These are phyloP conservation scores for Himantopus leucocephalus DNA, from an alignment of 2,113 vertebrate species.

Conservation along the genomic window DNA sequence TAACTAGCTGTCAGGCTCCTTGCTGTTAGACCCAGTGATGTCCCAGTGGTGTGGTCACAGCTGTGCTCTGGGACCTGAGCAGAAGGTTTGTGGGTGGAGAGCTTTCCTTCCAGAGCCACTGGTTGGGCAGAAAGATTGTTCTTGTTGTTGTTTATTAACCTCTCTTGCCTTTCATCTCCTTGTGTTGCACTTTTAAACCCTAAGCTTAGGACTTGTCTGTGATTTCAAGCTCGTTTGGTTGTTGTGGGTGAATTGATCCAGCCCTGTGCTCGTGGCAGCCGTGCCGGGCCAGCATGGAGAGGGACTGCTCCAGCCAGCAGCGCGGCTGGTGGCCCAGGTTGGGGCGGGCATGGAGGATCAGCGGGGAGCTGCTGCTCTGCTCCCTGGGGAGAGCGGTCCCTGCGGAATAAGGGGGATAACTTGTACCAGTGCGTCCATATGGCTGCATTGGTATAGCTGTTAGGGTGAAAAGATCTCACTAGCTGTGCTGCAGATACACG, in stretches of 20 bases:
- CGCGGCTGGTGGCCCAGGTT: not conserved
- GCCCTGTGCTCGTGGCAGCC: accelerated
- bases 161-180: not conserved
- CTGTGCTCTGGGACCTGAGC: not conserved
- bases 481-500: not conserved
- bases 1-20: not conserved
- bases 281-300: not conserved
- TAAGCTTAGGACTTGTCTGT: not conserved
- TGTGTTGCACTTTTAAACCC: not conserved
- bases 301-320: not conserved
- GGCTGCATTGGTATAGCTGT: not conserved
- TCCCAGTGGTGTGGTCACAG: not conserved
- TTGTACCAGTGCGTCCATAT: not conserved
- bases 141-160: not conserved
- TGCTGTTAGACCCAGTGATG: not conserved
- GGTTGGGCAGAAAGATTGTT: not conserved
- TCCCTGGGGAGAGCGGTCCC: not conserved
- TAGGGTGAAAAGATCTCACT: not conserved
- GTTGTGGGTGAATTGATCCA: not conserved
- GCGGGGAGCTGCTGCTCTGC: not conserved
- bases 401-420: not conserved
- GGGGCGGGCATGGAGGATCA: not conserved
- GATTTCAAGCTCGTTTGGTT: not conserved
- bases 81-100: not conserved
- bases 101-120: not conserved